A percentile compares a stretch with the other conserved stretches of the same genome.
Evolutionary conservation across 2,888 invertebrate genomes (phyloP).

Genomic region (Aricia artaxerxes): DNA sequence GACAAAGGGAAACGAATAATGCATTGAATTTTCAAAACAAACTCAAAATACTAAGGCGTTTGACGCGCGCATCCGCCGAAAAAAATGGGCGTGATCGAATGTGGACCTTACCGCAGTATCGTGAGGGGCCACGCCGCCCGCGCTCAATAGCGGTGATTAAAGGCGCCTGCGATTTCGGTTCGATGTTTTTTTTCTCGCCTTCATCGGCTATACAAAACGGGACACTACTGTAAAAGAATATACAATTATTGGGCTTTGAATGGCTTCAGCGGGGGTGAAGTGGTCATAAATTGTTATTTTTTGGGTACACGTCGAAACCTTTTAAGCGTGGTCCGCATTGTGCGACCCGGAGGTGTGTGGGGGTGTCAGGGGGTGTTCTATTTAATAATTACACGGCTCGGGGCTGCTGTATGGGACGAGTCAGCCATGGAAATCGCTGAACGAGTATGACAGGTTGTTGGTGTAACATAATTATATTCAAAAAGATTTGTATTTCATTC

Average conservation of each 20-base stretch:
- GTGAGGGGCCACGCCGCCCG: slow-evolving; percentile 71
- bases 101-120: slow-evolving; percentile 68
- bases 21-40: slow-evolving; percentile 81
- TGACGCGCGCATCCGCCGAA: slow-evolving; percentile 81
- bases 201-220: slow-evolving; percentile 75
- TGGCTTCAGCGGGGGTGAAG: slow-evolving; percentile 79
- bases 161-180: slow-evolving; percentile 80
- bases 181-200: slow-evolving; percentile 76
- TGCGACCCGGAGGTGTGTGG: slow-evolving; percentile 49
- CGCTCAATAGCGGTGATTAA: slow-evolving; percentile 81
- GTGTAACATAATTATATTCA: slow-evolving; percentile 27
- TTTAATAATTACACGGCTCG: slow-evolving; percentile 67
- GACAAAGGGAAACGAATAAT: slow-evolving; percentile 76
- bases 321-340: slow-evolving; percentile 72
- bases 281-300: slow-evolving; percentile 78
- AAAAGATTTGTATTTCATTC: slow-evolving; percentile 22
- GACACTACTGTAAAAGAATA: slow-evolving; percentile 81
- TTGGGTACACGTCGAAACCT: slow-evolving; percentile 64
- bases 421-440: slow-evolving; percentile 24
- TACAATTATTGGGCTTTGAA: slow-evolving; percentile 80
- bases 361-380: slow-evolving; percentile 57
- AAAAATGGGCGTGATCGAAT: slow-evolving; percentile 67
- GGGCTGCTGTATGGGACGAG: neutral
- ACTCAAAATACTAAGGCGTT: slow-evolving; percentile 81
- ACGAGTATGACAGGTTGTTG: slow-evolving; percentile 14